These are phyloP conservation scores for Eurytoma adleriae DNA, from an alignment of 2,888 invertebrate species.

Conservation along the genomic window DNA sequence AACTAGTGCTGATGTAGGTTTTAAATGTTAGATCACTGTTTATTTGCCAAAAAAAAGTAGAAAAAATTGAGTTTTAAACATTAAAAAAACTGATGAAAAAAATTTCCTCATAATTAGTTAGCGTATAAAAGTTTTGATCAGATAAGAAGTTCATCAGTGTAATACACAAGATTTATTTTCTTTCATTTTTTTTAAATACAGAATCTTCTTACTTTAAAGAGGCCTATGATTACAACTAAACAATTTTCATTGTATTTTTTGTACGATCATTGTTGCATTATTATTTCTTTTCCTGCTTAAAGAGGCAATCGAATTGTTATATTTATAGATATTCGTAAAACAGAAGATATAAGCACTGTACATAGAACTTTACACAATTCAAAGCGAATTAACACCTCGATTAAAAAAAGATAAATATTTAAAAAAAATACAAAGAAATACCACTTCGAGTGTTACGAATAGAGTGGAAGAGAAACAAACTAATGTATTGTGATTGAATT, in stretches of 20 bases:
- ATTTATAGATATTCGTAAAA: constrained; percentile 53
- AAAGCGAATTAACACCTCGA: constrained; percentile 37
- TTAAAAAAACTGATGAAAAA: constrained; percentile 1
- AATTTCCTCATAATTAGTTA: background rate
- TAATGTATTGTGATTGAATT: constrained; percentile 55
- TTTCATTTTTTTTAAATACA: constrained; percentile 26
- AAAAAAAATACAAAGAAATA: constrained; percentile 21
- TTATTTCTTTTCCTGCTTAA: constrained; percentile 46
- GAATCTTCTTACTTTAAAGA: constrained; percentile 23
- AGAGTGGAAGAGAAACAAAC: constrained; percentile 30
- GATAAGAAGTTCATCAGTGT: no score
- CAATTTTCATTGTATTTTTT: constrained; percentile 52
- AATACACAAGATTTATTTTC: constrained; percentile 3
- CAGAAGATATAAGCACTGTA: constrained; percentile 55
- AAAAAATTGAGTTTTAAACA: background rate
- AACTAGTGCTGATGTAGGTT: constrained; percentile 20
- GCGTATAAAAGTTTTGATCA: background rate
- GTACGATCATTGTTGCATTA: constrained; percentile 50
- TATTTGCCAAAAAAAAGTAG: background rate
- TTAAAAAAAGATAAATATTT: constrained; percentile 28
- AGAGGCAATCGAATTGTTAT: constrained; percentile 55
- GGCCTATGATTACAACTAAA: constrained; percentile 40
- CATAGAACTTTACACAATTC: constrained; percentile 50
- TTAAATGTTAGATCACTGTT: constrained; percentile 34
- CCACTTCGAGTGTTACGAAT: constrained; percentile 54